These are phyloP conservation scores for Peromyscus nudipes DNA, from an alignment of 2,797 vertebrate genomes.

Conservation along the genomic window DNA sequence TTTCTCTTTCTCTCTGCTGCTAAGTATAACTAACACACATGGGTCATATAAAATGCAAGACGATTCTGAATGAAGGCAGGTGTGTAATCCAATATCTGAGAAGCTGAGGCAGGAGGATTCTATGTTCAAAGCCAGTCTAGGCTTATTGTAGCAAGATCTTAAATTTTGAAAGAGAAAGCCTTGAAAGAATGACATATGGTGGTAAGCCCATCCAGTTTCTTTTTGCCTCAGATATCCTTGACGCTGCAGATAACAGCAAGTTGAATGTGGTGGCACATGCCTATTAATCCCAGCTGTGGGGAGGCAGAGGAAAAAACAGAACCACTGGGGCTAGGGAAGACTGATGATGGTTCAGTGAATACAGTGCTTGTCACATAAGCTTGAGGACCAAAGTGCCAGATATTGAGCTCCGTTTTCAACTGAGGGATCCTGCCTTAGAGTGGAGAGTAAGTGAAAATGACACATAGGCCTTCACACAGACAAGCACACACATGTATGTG, in stretches of 20 bases:
- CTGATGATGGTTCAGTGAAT: background rate
- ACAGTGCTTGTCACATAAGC: background rate
- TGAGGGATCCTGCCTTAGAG: background rate
- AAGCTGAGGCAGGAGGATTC: background rate
- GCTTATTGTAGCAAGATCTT: background rate
- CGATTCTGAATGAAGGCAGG: background rate
- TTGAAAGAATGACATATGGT: background rate
- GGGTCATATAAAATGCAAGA: background rate
- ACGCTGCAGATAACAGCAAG: background rate
- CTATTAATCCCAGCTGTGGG: background rate
- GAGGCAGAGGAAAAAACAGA: background rate
- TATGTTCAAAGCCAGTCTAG: background rate
- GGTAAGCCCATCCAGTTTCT: background rate
- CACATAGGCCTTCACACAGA: background rate
- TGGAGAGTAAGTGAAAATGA: background rate
- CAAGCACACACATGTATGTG: background rate
- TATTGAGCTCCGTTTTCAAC: background rate
- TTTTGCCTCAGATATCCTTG: background rate
- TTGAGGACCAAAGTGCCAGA: background rate
- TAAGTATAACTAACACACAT: background rate
- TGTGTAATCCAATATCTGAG: background rate
- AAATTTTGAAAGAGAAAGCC: background rate
- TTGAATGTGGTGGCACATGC: background rate
- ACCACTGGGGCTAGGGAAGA: background rate
- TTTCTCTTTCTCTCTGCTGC: background rate